These are phyloP conservation scores for Tetanocera ferruginea DNA, from an alignment of 2,888 invertebrate genomes.

Conservation along the genomic window DNA sequence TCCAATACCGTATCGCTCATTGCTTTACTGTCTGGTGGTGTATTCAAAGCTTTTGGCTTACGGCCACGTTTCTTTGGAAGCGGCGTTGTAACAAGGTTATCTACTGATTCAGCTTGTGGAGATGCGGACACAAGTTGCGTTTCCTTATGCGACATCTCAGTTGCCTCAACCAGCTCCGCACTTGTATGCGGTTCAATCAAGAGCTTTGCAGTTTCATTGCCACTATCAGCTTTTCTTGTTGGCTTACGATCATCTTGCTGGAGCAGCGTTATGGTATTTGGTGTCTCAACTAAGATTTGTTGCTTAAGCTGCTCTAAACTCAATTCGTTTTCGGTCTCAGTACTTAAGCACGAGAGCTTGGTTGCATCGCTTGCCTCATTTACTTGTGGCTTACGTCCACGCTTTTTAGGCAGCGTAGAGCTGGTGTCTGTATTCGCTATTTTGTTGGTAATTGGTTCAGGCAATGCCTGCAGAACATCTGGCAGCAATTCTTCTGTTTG, in stretches of 20 bases:
- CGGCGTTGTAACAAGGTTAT: background rate
- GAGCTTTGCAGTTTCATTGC: too few species aligned
- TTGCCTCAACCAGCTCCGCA: background rate
- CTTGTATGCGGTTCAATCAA: too few species aligned
- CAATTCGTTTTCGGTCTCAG: too few species aligned
- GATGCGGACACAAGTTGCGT: too few species aligned
- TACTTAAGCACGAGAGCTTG: too few species aligned
- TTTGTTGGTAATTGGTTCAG: background rate
- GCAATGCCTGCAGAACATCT: background rate
- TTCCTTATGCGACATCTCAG: background rate
- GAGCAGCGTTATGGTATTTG: background rate
- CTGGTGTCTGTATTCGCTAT: background rate
- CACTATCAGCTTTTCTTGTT: background rate
- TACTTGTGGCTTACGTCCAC: background rate
- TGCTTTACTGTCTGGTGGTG: background rate
- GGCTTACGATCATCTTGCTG: background rate
- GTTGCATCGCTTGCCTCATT: too few species aligned
- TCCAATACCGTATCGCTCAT: background rate
- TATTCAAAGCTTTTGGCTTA: constrained; percentile 18
- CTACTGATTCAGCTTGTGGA: background rate
- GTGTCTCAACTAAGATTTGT: background rate
- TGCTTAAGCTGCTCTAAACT: too few species aligned
- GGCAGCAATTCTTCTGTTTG: too few species aligned
- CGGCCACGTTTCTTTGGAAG: constrained; percentile 36
- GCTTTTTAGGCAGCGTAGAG: constrained; percentile 6